Base-by-base conservation (phyloP, 2,797 vertebrate genomes). In the Alosa sapidissima region DNA sequence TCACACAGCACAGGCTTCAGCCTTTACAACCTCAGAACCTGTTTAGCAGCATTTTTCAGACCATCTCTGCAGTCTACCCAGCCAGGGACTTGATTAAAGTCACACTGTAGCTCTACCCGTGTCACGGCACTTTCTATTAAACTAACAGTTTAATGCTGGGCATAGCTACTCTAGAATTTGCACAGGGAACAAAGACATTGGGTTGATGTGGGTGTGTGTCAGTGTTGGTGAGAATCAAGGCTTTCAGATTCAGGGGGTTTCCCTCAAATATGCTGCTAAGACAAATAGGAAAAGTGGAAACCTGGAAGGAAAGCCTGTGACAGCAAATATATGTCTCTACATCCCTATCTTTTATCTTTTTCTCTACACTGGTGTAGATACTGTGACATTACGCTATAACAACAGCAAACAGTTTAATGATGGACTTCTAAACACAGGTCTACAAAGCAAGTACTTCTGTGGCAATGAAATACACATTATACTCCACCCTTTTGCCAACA, bases 21-120 rank as follows among this genome's bases (percentile, higher is more conserved):
- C 13, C 28, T 72, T 72, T 5, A 72, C 65, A 72, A 16, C 68
- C 11, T 6, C 33, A 78, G 83, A 60, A 49, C 55, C 78, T 87
- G 88, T 91, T 90, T 88, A 33, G 83, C 87, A 87, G 49, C 55
- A 55, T 86, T 83, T 85, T 82, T 85, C 86, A 84, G 36, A 87
- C 36, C 11, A n/a, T n/a, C 55, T 81, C n/a, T 81, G 81, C 62
- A 86, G 52, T 55, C 83, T 81, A 24, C 87, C 83, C 52, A 54
- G 89, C 86, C 89, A 93, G 87, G 88, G 5, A 82, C 91, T 85
- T 91, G 88, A 94, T 93, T 94, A 75, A 91, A 94, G 91, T 87
- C 94, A 94, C 91, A 91, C 90, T 78, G 88, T 68, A 83, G 21
- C 84, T 91, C 87, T 89, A 91, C 81, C 82, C 87, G 83, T 90